A percentile compares a stretch with the other conserved stretches of the same genome.
Evolutionary conservation across 1,140 invertebrate species (phyloP).

Genomic region (Glomeris maerens): DNA sequence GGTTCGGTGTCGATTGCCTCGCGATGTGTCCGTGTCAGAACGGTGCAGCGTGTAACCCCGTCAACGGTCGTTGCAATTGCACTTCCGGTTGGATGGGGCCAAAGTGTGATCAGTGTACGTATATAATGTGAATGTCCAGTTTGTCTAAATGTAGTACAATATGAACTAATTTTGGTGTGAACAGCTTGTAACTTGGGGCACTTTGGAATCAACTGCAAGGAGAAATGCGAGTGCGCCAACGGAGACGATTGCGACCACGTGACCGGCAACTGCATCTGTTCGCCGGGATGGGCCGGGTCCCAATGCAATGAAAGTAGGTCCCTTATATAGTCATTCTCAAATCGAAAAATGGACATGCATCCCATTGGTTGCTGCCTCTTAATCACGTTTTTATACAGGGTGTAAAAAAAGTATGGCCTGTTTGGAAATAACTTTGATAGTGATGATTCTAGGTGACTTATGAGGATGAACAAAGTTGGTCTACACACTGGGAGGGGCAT

Average conservation of each 20-base stretch:
- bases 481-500: too few species aligned
- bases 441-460: too few species aligned
- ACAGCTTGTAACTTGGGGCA: slow-evolving; percentile 8
- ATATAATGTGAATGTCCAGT: too few species aligned
- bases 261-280: slow-evolving; percentile 59
- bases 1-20: slow-evolving; percentile 30
- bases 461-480: too few species aligned
- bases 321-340: too few species aligned
- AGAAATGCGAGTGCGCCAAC: slow-evolving; percentile 72
- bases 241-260: slow-evolving; percentile 76
- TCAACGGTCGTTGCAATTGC: slow-evolving; percentile 35
- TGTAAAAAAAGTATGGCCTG: too few species aligned
- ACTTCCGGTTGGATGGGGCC: slow-evolving; percentile 32
- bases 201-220: slow-evolving; percentile 59
- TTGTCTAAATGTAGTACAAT: too few species aligned
- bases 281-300: slow-evolving; percentile 65
- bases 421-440: too few species aligned
- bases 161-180: too few species aligned
- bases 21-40: slow-evolving; percentile 37
- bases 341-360: too few species aligned
- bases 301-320: slow-evolving; percentile 32
- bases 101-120: slow-evolving; percentile 28
- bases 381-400: too few species aligned
- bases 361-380: too few species aligned
- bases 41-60: slow-evolving; percentile 28